Base-by-base conservation (phyloP, 64 coral and sea anemone species). In the Exaiptasia diaphana region DNA sequence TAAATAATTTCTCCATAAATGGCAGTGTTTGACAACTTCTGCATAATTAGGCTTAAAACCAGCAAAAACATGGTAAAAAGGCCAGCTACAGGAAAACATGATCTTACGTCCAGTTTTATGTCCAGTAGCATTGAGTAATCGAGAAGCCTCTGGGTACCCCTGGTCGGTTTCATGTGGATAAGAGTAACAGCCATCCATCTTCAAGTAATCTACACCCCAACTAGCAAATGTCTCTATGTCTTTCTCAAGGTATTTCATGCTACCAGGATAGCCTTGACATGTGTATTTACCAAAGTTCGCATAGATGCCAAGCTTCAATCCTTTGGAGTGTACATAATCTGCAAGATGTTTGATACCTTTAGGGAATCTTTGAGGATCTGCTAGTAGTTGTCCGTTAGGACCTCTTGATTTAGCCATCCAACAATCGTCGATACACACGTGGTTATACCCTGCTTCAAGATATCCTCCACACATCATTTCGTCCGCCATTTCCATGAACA, bases 51-150 rank as follows among this genome's bases (percentile, higher is more conserved):
- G 86, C 52, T 65, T 89, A 22, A 73, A 83, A 44, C 86, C 91
- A 17, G 64, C 22, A 32, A 77, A 82, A 3, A 93, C 71, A 71
- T 79, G 61, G 43, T 93, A 97, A 9, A 88, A 90, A 7, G 94
- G 94, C 94, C 94, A 97, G 34, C 94, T 97, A 55, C 94, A 97
- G 20, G 94, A 97, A 46, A 88, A 97, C 34, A 88, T 88, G 24
- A 97, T 92, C 64, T 87, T 70, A 55, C 80, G 77, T 74, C 88
- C 88, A 22, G 94, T 92, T 72, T 87, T 70, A 55, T 77, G 77
- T 74, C 88, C 88, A 22, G 94, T 84, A 13, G 86, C 84, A 71
- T 92, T 91, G 7, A 97, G 50, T 6, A 79, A 68, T 38, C 75
- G 92, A 54, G 89, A 87, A 17, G 90, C 90, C 40, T 57, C 34